Conservation (phyloP, 2,113 vertebrate genomes). For the Neolamprologus sp. region DNA sequence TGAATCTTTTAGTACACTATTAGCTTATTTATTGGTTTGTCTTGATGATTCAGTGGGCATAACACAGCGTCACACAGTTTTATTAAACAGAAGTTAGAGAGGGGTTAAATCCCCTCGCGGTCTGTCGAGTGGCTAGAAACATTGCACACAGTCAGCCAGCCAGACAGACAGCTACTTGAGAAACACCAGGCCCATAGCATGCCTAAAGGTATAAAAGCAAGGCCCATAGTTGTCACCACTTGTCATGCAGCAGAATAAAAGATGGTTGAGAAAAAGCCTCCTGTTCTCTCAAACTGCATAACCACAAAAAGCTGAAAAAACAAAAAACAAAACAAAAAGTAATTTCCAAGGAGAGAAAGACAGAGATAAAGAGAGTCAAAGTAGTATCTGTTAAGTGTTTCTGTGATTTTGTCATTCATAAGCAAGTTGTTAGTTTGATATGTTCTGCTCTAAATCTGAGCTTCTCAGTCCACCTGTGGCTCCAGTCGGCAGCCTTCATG, state of each 20-base stretch:
- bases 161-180: slow-evolving; percentile 45
- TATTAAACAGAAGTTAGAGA: not conserved
- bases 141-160: slow-evolving; percentile 45
- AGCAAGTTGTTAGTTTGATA: slow-evolving; percentile 65
- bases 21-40: not conserved
- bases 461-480: slow-evolving; percentile 68
- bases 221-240: slow-evolving; percentile 55
- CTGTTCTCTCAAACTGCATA: slow-evolving; percentile 47
- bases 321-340: slow-evolving; percentile 8
- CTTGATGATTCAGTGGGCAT: not conserved
- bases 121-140: slow-evolving; percentile 47
- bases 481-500: slow-evolving; percentile 82
- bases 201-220: slow-evolving; percentile 67
- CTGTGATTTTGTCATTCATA: slow-evolving; percentile 67
- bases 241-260: slow-evolving; percentile 70
- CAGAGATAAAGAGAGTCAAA: slow-evolving; percentile 45
- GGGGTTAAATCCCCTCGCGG: not conserved
- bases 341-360: slow-evolving; percentile 47
- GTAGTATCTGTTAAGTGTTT: slow-evolving; percentile 64
- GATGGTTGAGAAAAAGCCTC: slow-evolving; percentile 42
- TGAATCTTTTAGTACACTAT: not conserved
- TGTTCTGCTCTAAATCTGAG: slow-evolving; percentile 55
- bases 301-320: slow-evolving; percentile 33
- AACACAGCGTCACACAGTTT: not conserved
- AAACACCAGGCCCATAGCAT: slow-evolving; percentile 66